Percentiles rank a stretch among this genome's conserved stretches.
phyloP scores from a whole-genome alignment of 2,113 vertebrate genomes.

The Anarrhichthys ocellatus region DNA sequence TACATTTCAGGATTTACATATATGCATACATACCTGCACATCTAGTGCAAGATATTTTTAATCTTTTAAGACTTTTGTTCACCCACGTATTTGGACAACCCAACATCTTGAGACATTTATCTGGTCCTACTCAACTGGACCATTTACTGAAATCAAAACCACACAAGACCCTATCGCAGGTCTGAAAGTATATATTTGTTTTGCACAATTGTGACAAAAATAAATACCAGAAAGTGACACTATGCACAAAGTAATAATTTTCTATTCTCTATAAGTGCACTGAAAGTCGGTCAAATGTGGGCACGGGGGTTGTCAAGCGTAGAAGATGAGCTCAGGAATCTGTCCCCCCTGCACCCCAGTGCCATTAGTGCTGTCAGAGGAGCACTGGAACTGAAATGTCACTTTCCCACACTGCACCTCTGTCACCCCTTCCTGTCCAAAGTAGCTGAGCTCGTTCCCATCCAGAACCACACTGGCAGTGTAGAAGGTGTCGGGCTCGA shows the following conservation, averaged over 20 bases:
- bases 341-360: constrained; percentile 97
- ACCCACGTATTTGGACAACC: constrained; percentile 20
- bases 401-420: constrained; percentile 98
- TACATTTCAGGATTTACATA: constrained; percentile 79
- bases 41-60: constrained; percentile 56
- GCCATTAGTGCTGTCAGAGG: constrained; percentile 97
- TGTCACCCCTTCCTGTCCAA: constrained; percentile 98
- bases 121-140: constrained; percentile 56
- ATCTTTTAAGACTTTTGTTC: constrained; percentile 38
- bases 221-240: constrained; percentile 63
- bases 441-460: constrained; percentile 96
- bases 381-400: constrained; percentile 98
- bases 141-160: constrained; percentile 52
- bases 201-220: constrained; percentile 66
- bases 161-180: constrained; percentile 37
- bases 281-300: constrained; percentile 35
- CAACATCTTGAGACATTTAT: constrained; percentile 43
- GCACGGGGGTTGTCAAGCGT: constrained; percentile 85
- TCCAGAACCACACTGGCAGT: constrained; percentile 96
- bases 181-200: constrained; percentile 29
- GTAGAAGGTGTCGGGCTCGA: constrained; percentile 97
- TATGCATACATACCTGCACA: constrained; percentile 76
- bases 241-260: constrained; percentile 57
- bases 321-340: constrained; percentile 98
- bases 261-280: constrained; percentile 47